Evolutionary conservation across 2,888 invertebrate species (phyloP), one percentile per base, ranked within the genome.

Genomic region (Ametastegia equiseti): DNA sequence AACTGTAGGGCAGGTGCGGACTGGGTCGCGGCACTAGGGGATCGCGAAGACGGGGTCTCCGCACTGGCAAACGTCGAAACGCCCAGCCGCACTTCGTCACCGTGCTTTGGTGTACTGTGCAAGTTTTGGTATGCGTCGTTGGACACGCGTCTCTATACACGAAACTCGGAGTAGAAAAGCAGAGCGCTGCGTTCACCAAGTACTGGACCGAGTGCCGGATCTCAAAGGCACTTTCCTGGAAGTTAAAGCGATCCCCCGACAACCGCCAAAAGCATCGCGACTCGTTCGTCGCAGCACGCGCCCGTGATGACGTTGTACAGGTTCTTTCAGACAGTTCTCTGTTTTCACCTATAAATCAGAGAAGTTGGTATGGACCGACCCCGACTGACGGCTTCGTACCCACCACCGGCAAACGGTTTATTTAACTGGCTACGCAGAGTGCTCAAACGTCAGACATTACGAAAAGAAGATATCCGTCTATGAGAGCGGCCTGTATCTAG

Each of bases 1-100:
- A 89, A 91, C 90, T 88, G 89, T 86, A 88, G 87, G 89, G 88
- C 91, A 91, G 91, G 91, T 91, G 91, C 91, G 78, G 23, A 39
- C 9, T 63, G n/a, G 42, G 57, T 60, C 54, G 42, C 78, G 42
- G 42, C 63, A 60, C 78, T 42, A 78, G 42, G 78, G 60, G 78
- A 39, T 50, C 42, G 60, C 60, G 78, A 57, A 63, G 60, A 27
- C 78, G 78, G 42, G 42, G 27, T 47, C 45, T 45, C 13, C 36
- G 50, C 33, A 75, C 45, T 54, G 36, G 50, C 54, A 15, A 45
- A 54, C 54, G 75, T n/a, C 39, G 78, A 78, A 63, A 78, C 60
- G 78, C 78, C 63, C 78, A 78, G 27, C 39, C 78, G 78, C 60
- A 78, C 78, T 78, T 33, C 63, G 60, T 75, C 60, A 78, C 57